These are phyloP conservation scores for Eutrigla gurnardus DNA, from an alignment of 2,797 vertebrate genomes.

Conservation along the genomic window DNA sequence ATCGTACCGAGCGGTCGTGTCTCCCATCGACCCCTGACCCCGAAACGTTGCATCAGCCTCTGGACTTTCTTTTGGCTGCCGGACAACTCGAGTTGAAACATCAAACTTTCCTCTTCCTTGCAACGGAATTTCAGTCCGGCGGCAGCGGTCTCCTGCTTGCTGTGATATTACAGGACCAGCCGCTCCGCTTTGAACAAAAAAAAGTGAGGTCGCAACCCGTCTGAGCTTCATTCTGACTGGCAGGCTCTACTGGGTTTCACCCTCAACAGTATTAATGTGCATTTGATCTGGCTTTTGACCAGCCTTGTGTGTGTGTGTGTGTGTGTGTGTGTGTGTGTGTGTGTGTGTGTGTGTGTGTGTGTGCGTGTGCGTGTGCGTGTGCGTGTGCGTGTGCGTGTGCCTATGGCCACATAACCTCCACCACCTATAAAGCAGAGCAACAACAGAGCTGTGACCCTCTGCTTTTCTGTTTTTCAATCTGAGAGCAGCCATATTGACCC, in stretches of 20 bases:
- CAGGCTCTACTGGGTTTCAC: constrained; percentile 40
- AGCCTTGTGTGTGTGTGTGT: background rate
- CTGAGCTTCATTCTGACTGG: constrained; percentile 50
- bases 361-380: background rate
- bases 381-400: background rate
- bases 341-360: background rate
- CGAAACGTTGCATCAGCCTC: constrained; percentile 8
- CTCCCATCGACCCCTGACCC: constrained; percentile 52
- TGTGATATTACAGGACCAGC: constrained; percentile 31
- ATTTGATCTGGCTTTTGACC: constrained; percentile 56
- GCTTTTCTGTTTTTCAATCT: constrained; percentile 40
- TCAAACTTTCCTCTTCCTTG: constrained; percentile 6
- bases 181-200: constrained; percentile 48
- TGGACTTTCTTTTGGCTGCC: constrained; percentile 13
- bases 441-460: constrained; percentile 45
- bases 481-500: constrained; percentile 43
- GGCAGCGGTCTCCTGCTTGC: constrained; percentile 14
- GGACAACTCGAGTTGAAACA: constrained; percentile 21
- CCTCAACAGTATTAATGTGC: constrained; percentile 40
- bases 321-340: too few relatives aligned
- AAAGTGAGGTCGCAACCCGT: constrained; percentile 59
- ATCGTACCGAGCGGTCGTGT: constrained; percentile 31
- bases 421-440: constrained; percentile 46
- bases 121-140: constrained; percentile 19
- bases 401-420: constrained; percentile 42